Evolutionary conservation across 2,888 invertebrate genomes (phyloP).

Genomic region (Rotaria sp.): DNA sequence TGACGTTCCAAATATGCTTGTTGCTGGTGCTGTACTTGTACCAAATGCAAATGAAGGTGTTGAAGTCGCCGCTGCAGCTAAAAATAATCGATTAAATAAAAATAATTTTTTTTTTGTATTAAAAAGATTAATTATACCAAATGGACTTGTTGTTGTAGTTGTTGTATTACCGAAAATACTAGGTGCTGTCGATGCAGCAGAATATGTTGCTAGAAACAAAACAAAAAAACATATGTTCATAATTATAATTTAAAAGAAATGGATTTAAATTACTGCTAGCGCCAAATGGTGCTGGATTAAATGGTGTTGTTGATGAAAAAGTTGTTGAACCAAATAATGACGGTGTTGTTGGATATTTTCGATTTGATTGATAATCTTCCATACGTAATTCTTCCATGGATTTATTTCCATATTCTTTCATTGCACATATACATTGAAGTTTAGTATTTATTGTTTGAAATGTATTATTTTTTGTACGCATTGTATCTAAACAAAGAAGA

Average conservation of each 20-base stretch:
- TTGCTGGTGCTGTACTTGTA: conserved; percentile 24
- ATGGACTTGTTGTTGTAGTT: not conserved
- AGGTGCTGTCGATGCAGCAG: not conserved
- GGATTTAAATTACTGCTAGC: not conserved
- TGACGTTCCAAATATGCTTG: conserved; percentile 32
- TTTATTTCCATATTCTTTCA: conserved; percentile 94
- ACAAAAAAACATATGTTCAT: not conserved
- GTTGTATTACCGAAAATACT: not conserved
- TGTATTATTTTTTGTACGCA: conserved; percentile 73
- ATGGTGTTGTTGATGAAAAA: not conserved
- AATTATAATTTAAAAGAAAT: not conserved
- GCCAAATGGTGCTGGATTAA: conserved; percentile 6
- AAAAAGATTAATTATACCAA: not conserved
- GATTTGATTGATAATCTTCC: conserved; percentile 40
- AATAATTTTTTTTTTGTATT: not conserved
- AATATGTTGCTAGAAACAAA: not conserved
- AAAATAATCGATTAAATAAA: not conserved
- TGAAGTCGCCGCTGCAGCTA: conserved; percentile 32
- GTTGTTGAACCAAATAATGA: not conserved
- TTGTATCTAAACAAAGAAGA: conserved; percentile 58
- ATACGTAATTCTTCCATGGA: conserved; percentile 66
- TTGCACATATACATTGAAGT: conserved; percentile 91
- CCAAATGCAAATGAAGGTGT: conserved; percentile 30
- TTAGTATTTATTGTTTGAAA: conserved; percentile 75
- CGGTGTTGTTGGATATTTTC: conserved; percentile 34